These are phyloP conservation scores for Drosophila mojavensis DNA, from an alignment of 1,140 invertebrate genomes.

Conservation along the genomic window DNA sequence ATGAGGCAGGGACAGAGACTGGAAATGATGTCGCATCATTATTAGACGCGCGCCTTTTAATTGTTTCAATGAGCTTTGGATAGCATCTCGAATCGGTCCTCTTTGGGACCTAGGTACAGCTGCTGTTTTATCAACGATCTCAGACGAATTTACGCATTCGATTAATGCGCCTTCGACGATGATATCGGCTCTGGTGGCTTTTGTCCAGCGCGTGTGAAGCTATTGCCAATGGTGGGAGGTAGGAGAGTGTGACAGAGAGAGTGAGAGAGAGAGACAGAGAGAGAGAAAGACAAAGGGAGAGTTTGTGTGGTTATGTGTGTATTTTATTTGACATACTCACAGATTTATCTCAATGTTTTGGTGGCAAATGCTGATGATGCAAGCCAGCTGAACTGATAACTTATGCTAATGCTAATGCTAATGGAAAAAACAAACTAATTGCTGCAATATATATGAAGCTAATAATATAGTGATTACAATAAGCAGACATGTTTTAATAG, in stretches of 20 bases:
- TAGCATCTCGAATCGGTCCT: conserved; percentile 42
- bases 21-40: conserved; percentile 44
- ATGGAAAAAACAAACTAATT: conserved; percentile 3
- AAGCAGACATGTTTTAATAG: neutral
- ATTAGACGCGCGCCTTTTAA: conserved; percentile 50
- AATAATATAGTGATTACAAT: neutral
- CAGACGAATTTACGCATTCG: conserved; percentile 63
- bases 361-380: conserved; percentile 9
- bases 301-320: too few relatives aligned
- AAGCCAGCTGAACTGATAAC: conserved; percentile 39
- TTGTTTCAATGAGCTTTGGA: conserved; percentile 63
- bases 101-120: conserved; percentile 7
- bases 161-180: conserved; percentile 45
- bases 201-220: conserved; percentile 35
- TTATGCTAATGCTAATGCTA: neutral
- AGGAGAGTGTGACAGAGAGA: neutral
- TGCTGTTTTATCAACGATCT: conserved; percentile 58
- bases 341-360: conserved; percentile 50
- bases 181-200: neutral
- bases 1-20: neutral
- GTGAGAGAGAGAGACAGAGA: too few relatives aligned
- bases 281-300: too few relatives aligned
- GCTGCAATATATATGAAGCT: neutral
- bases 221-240: neutral
- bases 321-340: conserved; percentile 28